Evolutionary conservation across 2,113 vertebrate genomes (phyloP), one percentile per base, ranked within the genome.

Genomic region (Chascanopsetta lugubris): DNA sequence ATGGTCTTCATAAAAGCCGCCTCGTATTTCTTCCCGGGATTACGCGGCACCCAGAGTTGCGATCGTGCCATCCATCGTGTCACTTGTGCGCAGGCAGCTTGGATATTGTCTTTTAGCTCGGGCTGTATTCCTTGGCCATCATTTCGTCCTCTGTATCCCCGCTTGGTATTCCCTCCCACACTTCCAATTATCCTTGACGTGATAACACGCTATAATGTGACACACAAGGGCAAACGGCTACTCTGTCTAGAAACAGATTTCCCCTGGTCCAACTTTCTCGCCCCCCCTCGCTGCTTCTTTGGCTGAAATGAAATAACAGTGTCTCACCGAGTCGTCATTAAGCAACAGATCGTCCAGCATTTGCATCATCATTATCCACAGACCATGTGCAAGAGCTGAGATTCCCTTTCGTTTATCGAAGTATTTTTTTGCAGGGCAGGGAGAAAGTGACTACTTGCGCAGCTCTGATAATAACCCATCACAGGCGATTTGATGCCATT

Each of bases 131-230:
- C 59, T 59, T 71, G 8, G 8, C 62, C 47, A 63, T 48, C 58
- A 29, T 72, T 79, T 64, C 22, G 72, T 69, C 69, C 74, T 83
- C 80, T 53, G 59, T 76, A 84, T 83, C 60, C 76, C 18, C 68
- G 48, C 69, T 91, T 82, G 85, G 80, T 90, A 92, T 92, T 90
- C 90, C 72, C 77, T 25, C 70, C 83, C 82, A 87, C 87, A 82
- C 83, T 87, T 89, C 75, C 88, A 91, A 90, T 92, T 88, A 91
- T 80, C 85, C 87, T 77, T 87, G 90, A 90, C 75, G 73, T 87
- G 87, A 90, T 91, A 90, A 88, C 87, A 87, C 83, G 77, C 85
- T 59, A 84, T 91, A 90, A 91, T 91, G 81, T 87, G 86, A 86
- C 85, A 87, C 81, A 77, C 87, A 89, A 90, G 85, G 87, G 83